Percentiles rank a stretch among this genome's conserved stretches.
Evolutionary conservation across 2,888 invertebrate species (phyloP).

Genomic region (Lasius fuliginosus): DNA sequence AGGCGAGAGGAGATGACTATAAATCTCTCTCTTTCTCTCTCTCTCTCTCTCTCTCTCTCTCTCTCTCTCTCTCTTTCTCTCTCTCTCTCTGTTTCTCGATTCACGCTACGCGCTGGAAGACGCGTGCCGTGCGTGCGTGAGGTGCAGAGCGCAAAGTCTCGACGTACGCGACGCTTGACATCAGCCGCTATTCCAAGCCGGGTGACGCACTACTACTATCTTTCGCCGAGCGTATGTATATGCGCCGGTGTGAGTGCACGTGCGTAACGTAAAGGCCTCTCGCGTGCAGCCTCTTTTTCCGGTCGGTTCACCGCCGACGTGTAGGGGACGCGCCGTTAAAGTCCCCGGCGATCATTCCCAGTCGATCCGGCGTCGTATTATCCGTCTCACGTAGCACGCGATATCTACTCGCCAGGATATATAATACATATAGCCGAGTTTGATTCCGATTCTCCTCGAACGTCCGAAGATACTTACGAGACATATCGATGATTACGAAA

Average conservation of each 20-base stretch:
- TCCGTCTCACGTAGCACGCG: constrained; percentile 18
- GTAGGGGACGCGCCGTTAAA: constrained; percentile 3
- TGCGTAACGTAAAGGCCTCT: constrained; percentile 62
- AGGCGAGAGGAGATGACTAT: neutral
- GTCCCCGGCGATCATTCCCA: constrained; percentile 22
- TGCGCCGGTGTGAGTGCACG: constrained; percentile 47
- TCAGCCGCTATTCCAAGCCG: constrained; percentile 85
- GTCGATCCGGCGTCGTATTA: neutral
- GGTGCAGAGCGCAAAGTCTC: constrained; percentile 19
- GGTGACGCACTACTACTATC: constrained; percentile 82
- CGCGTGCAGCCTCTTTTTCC: constrained; percentile 51
- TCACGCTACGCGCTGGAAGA: constrained; percentile 6
- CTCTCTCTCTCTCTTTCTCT: neutral
- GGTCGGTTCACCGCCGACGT: constrained; percentile 12
- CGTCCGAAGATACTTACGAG: neutral
- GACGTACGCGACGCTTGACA: constrained; percentile 79
- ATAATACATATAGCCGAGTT: neutral
- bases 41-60: neutral
- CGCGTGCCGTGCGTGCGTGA: constrained; percentile 13
- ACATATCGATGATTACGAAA: neutral
- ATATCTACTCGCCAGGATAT: constrained; percentile 8
- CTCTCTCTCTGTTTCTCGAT: constrained; percentile 24
- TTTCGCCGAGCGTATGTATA: constrained; percentile 31
- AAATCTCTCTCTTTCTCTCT: neutral
- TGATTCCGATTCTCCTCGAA: constrained; percentile 2